Percentiles rank a stretch among this genome's conserved stretches.
Evolutionary conservation across 2,113 vertebrate genomes (phyloP).

Genomic region (Istiophorus platypterus): DNA sequence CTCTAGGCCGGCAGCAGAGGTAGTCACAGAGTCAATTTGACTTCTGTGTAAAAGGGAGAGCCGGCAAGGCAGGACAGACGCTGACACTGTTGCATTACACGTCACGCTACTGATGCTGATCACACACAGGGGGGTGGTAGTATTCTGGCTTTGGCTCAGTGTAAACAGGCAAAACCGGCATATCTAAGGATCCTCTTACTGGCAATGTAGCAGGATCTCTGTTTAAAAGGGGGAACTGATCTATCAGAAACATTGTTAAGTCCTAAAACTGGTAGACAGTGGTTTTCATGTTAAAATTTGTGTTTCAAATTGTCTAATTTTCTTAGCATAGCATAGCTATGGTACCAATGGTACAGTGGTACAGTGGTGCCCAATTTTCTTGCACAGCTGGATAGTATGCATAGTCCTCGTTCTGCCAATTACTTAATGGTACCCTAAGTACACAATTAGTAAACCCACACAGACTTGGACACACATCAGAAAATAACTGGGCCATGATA

Average conservation of each 20-base stretch:
- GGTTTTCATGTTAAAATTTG: not conserved
- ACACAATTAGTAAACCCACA: slow-evolving; percentile 43
- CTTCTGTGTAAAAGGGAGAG: too few species aligned
- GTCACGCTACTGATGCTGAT: too few species aligned
- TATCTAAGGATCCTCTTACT: too few species aligned
- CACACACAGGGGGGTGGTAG: too few species aligned
- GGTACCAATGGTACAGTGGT: slow-evolving; percentile 23
- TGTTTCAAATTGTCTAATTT: slow-evolving; percentile 3
- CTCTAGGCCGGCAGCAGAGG: too few species aligned
- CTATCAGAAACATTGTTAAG: not conserved
- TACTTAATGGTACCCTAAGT: slow-evolving; percentile 32
- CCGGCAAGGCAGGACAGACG: too few species aligned
- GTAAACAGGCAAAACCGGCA: too few species aligned
- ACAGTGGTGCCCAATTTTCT: slow-evolving; percentile 20
- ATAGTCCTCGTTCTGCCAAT: slow-evolving; percentile 31
- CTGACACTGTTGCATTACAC: too few species aligned
- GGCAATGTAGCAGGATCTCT: too few species aligned
- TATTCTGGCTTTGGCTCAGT: too few species aligned
- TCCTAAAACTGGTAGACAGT: not conserved
- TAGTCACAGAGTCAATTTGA: too few species aligned
- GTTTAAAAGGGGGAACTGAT: not conserved
- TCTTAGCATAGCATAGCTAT: slow-evolving; percentile 10
- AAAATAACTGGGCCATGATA: slow-evolving; percentile 55
- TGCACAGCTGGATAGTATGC: slow-evolving; percentile 43
- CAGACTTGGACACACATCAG: slow-evolving; percentile 63